These are phyloP conservation scores for Drosophila neocordata DNA, from an alignment of 1,140 invertebrate species.

Conservation along the genomic window DNA sequence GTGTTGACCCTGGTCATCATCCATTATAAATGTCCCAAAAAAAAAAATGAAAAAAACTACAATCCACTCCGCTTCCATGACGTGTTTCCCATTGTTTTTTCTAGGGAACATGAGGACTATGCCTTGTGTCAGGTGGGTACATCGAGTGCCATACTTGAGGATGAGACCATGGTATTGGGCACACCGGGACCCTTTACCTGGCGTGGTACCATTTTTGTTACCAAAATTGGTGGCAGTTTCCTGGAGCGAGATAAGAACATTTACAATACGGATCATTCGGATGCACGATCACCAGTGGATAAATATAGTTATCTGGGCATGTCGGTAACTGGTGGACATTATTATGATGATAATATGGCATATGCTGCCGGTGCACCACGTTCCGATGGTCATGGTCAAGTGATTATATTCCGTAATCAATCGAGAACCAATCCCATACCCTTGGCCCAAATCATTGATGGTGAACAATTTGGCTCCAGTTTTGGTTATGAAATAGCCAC, in stretches of 20 bases:
- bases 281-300: conserved; percentile 88
- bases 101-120: conserved; percentile 89
- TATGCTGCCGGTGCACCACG: conserved; percentile 94
- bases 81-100: background rate
- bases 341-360: conserved; percentile 87
- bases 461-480: conserved; percentile 94
- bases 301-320: conserved; percentile 95
- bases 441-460: conserved; percentile 87
- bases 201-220: conserved; percentile 93
- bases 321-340: conserved; percentile 92
- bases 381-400: conserved; percentile 92
- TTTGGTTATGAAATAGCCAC: conserved; percentile 94
- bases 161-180: conserved; percentile 92
- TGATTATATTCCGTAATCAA: conserved; percentile 89
- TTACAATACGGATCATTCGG: conserved; percentile 89
- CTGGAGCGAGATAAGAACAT: conserved; percentile 90
- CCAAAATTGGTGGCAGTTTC: conserved; percentile 89
- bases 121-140: conserved; percentile 97
- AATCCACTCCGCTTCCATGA: background rate
- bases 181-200: conserved; percentile 94
- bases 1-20: conserved; percentile 35
- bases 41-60: background rate
- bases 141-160: conserved; percentile 90
- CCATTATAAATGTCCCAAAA: conserved; percentile 9
- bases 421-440: conserved; percentile 85